Conservation (phyloP, 2,888 invertebrate species). For the Pycnomerus fuliginosus region DNA sequence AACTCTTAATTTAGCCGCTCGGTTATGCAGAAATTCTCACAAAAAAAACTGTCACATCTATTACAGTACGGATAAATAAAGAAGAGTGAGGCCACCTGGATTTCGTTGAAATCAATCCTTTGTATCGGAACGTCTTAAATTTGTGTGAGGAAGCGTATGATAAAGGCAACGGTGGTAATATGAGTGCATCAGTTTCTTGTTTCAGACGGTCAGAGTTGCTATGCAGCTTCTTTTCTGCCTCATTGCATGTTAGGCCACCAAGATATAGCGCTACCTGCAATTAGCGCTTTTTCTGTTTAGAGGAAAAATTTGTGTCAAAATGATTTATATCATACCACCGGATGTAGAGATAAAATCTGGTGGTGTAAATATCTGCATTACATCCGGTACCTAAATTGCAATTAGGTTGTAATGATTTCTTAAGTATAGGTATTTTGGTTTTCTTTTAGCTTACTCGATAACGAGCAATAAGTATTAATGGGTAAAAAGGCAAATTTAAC, state of each 20-base stretch:
- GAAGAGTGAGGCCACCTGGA: constrained; percentile 28
- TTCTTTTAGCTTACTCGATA: constrained; percentile 9
- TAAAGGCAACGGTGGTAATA: constrained; percentile 25
- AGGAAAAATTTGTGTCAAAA: constrained; percentile 8
- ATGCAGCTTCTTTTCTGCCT: constrained; percentile 32
- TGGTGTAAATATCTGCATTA: constrained; percentile 31
- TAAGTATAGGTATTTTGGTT: constrained; percentile 32
- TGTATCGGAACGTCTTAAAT: constrained; percentile 23
- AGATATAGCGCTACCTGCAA: too few relatives aligned
- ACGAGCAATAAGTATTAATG: constrained; percentile 6
- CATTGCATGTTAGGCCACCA: too few relatives aligned
- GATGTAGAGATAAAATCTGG: constrained; percentile 43
- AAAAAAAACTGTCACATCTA: too few relatives aligned
- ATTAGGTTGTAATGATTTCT: constrained; percentile 34
- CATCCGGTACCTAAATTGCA: constrained; percentile 34
- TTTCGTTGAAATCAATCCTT: constrained; percentile 27
- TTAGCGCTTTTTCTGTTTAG: not conserved
- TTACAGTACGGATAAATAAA: too few relatives aligned
- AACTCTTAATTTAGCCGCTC: constrained; percentile 6
- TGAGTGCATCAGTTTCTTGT: constrained; percentile 26
- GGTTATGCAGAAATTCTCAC: too few relatives aligned
- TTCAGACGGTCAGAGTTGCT: constrained; percentile 23
- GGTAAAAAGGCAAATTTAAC: too few relatives aligned
- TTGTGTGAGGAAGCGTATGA: constrained; percentile 21
- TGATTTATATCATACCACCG: constrained; percentile 21